Conservation (phyloP, 1,140 invertebrate genomes). For the Marisa cornuarietis region DNA sequence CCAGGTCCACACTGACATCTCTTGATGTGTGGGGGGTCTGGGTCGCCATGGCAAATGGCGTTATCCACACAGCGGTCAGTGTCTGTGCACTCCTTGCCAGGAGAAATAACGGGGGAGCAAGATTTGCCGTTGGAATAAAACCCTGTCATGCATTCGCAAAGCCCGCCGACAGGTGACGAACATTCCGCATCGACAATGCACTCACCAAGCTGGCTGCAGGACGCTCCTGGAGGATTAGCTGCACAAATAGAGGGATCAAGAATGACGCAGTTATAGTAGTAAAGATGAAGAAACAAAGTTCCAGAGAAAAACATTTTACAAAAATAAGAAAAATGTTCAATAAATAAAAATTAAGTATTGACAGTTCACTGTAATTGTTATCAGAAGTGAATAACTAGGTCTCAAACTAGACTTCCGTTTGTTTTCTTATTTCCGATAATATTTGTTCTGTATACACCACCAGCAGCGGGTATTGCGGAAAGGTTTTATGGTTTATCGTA, state of each 20-base stretch:
- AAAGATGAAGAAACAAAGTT: too few relatives aligned
- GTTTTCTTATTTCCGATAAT: too few relatives aligned
- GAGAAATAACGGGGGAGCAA: conserved; percentile 21
- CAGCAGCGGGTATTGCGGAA: too few relatives aligned
- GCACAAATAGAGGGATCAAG: neutral
- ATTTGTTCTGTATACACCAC: too few relatives aligned
- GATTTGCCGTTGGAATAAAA: conserved; percentile 17
- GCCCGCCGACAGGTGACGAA: conserved; percentile 27
- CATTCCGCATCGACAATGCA: conserved; percentile 29
- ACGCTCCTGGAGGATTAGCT: neutral
- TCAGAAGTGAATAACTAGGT: too few relatives aligned
- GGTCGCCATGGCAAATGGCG: conserved; percentile 15
- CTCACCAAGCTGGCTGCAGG: conserved; percentile 13
- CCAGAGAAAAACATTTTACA: too few relatives aligned
- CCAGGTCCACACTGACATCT: conserved; percentile 18
- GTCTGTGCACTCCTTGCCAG: conserved; percentile 1
- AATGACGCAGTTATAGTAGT: too few relatives aligned
- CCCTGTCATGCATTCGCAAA: conserved; percentile 25
- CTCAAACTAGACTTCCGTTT: too few relatives aligned
- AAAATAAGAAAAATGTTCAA: too few relatives aligned
- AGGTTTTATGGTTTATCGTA: too few relatives aligned
- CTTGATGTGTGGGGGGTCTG: conserved; percentile 5
- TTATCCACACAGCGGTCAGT: conserved; percentile 19
- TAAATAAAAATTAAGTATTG: too few relatives aligned
- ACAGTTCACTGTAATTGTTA: too few relatives aligned